Evolutionary conservation across 2,888 invertebrate genomes (phyloP).

Genomic region (Cosmopolites sordidus): DNA sequence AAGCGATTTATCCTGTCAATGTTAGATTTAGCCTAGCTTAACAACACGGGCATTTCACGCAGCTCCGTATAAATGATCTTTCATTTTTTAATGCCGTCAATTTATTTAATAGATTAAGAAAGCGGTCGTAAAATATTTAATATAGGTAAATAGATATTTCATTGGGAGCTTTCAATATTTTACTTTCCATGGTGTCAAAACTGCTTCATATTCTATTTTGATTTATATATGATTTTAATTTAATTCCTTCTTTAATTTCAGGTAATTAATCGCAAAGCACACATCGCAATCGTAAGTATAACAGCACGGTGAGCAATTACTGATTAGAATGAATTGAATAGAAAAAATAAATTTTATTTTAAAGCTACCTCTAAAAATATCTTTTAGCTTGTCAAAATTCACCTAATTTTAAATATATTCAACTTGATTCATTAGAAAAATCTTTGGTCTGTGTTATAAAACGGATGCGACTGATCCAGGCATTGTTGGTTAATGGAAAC

Average conservation of each 20-base stretch:
- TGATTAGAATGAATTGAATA: too few species aligned
- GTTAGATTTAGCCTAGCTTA: slow-evolving; percentile 1
- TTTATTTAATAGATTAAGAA: slow-evolving; percentile 1
- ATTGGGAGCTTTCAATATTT: background rate
- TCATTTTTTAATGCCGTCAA: background rate
- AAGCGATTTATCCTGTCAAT: slow-evolving; percentile 1
- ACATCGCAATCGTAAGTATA: too few species aligned
- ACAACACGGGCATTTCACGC: slow-evolving; percentile 1
- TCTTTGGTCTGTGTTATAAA: slow-evolving; percentile 23
- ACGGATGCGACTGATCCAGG: slow-evolving; percentile 25
- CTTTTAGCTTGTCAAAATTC: background rate
- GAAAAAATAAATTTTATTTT: too few species aligned
- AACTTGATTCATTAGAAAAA: slow-evolving; percentile 23
- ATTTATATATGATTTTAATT: too few species aligned
- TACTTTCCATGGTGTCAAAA: background rate
- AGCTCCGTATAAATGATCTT: slow-evolving; percentile 1
- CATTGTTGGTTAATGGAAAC: slow-evolving; percentile 27
- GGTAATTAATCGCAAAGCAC: too few species aligned
- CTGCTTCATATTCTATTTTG: too few species aligned
- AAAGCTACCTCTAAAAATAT: background rate
- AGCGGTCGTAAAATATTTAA: background rate
- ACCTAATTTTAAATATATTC: background rate
- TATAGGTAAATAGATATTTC: background rate
- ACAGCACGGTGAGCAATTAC: too few species aligned
- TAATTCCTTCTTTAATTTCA: too few species aligned